Evolutionary conservation across 64 coral and sea anemone species (phyloP).

Genomic region (Hydrozoanthus tunicans): DNA sequence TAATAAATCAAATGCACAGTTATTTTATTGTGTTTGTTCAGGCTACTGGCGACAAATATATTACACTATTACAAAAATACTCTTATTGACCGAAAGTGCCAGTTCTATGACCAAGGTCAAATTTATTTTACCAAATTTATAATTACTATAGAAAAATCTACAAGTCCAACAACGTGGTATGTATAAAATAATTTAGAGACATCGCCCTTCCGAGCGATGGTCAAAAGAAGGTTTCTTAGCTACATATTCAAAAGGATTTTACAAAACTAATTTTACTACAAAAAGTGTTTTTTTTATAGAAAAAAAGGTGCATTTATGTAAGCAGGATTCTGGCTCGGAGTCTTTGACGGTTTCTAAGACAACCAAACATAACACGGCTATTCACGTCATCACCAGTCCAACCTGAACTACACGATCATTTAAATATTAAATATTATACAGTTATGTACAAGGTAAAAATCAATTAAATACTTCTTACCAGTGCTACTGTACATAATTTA

Average conservation of each 20-base stretch:
- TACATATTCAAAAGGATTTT: slow-evolving; percentile 46
- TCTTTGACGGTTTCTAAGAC: neutral
- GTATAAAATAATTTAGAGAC: slow-evolving; percentile 60
- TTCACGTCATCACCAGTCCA: slow-evolving; percentile 76
- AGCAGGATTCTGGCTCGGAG: neutral
- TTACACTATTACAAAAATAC: slow-evolving; percentile 67
- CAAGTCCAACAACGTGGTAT: slow-evolving; percentile 12
- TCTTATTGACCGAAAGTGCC: slow-evolving; percentile 46
- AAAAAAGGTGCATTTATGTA: slow-evolving; percentile 34
- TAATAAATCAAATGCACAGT: slow-evolving; percentile 31
- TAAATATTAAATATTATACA: slow-evolving; percentile 98
- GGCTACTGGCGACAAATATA: slow-evolving; percentile 59
- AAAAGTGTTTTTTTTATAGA: slow-evolving; percentile 51
- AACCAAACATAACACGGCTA: slow-evolving; percentile 50
- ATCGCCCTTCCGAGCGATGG: slow-evolving; percentile 11
- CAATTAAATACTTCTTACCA: slow-evolving; percentile 58
- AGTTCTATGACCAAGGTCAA: slow-evolving; percentile 20
- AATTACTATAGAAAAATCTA: slow-evolving; percentile 51
- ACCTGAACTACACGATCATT: slow-evolving; percentile 95
- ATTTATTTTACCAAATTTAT: slow-evolving; percentile 59
- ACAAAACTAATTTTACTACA: slow-evolving; percentile 64
- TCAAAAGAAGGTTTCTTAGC: slow-evolving; percentile 20
- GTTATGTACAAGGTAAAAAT: slow-evolving; percentile 78
- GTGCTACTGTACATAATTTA: slow-evolving; percentile 48
- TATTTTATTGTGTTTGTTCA: slow-evolving; percentile 37